Evolutionary conservation across 2,888 invertebrate genomes (phyloP).

Genomic region (Chrysolina oricalcia): DNA sequence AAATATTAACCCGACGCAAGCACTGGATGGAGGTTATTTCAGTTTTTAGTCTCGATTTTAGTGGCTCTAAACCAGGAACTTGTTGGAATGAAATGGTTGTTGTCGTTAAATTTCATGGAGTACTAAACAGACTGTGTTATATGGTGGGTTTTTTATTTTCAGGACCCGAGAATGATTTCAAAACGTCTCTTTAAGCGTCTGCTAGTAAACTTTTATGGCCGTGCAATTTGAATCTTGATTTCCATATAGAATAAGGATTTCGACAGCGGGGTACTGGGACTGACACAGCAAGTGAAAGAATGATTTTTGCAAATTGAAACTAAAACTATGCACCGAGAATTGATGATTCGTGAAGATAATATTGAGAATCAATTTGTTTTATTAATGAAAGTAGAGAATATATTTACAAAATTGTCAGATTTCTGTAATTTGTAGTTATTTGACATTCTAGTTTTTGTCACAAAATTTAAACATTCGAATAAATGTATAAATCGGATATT

Average conservation of each 20-base stretch:
- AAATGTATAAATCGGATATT: too few relatives aligned
- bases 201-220: conserved; percentile 60
- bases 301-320: background rate
- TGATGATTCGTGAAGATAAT: background rate
- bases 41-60: conserved; percentile 62
- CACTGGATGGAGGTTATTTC: conserved; percentile 57
- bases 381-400: too few relatives aligned
- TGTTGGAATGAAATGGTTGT: conserved; percentile 68
- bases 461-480: too few relatives aligned
- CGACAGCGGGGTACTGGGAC: conserved; percentile 7
- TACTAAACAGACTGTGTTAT: conserved; percentile 68
- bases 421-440: too few relatives aligned
- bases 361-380: too few relatives aligned
- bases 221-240: conserved; percentile 51
- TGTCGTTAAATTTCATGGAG: conserved; percentile 70
- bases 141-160: conserved; percentile 60
- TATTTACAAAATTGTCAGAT: too few relatives aligned
- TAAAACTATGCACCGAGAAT: background rate
- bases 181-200: conserved; percentile 63
- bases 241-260: conserved; percentile 26
- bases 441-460: too few relatives aligned
- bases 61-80: conserved; percentile 67
- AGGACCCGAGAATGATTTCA: conserved; percentile 61
- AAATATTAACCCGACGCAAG: conserved; percentile 26
- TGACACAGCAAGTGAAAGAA: conserved; percentile 10